Evolutionary conservation across 2,888 invertebrate species (phyloP), one percentile per base, ranked within the genome.

Genomic region (Abscondita cerata): DNA sequence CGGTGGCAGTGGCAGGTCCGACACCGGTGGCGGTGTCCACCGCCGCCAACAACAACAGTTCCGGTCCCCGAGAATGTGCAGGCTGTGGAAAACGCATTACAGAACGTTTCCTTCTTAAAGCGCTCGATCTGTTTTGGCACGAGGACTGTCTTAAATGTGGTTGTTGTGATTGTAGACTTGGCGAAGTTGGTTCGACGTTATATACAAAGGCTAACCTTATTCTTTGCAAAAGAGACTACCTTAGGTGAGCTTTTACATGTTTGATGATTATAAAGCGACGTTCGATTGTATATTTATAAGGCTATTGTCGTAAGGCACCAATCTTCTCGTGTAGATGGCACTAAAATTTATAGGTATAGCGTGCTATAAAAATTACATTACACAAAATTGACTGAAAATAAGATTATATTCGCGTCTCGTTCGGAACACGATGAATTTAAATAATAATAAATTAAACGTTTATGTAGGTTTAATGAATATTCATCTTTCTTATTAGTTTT

Each of bases 121-220:
- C 95, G 0, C 83, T 95, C 81, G 95, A 95, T 78, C 85, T 93
- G 78, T 93, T 88, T 81, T 96, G 96, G 95, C 96, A 96, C 82
- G 95, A 96, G 73, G 95, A 95, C 81, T 95, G 95, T 75, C 86
- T 96, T 67, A 95, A 95, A 78, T 93, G 93, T 76, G 93, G 93
- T 62, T 95, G 95, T 81, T 96, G 96, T 78, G 93, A 95, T 81
- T 95, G 95, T 80, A 85, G 95, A 52, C 87, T 96, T n/a, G 95
- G 95, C 1, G 95, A 96, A 81, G 94, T 95, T 38, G 95, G 95
- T 65, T 93, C 93, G 56, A 93, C 94, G 67, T 85, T 95, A 52
- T 96, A 93, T 82, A 92, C 93, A 72, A 95, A 93, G 81, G 93
- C 94, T 38, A 93, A 95, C 81, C 89, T 95, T 67, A 91, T 95